phyloP scores from a whole-genome alignment of 2,113 vertebrate genomes.

The Holacanthus passer region DNA sequence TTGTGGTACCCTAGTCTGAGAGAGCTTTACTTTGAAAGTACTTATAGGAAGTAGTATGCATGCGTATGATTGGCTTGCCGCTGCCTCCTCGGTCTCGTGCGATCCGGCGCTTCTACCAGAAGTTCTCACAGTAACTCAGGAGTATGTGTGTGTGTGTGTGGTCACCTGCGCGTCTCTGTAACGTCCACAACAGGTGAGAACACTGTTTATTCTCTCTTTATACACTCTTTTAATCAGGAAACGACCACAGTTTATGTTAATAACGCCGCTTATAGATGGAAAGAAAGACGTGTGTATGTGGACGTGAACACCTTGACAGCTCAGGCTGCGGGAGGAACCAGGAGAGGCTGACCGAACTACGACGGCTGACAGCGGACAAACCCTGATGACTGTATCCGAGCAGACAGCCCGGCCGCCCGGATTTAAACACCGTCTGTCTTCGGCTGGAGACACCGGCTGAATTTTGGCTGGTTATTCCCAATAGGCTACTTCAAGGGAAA shows the following conservation, averaged over 20 bases:
- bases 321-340: too few relatives aligned
- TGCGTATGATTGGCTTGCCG: not conserved
- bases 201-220: not conserved
- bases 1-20: accelerated
- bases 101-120: not conserved
- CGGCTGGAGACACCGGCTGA: not conserved
- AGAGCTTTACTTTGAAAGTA: constrained; percentile 36
- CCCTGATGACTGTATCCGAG: not conserved
- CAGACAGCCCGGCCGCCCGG: not conserved
- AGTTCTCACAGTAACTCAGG: not conserved
- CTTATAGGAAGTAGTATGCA: not conserved
- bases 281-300: not conserved
- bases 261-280: not conserved
- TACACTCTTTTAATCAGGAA: not conserved
- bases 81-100: not conserved
- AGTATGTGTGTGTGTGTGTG: not conserved
- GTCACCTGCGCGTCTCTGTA: not conserved
- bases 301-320: constrained; percentile 17
- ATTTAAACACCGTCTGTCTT: not conserved
- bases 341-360: not conserved
- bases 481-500: not conserved
- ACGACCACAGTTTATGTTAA: not conserved
- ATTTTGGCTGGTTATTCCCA: not conserved
- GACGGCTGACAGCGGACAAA: too few relatives aligned
- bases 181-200: constrained; percentile 61